Base-by-base conservation (phyloP, 2,888 invertebrate genomes). In the Ceriagrion tenellum region DNA sequence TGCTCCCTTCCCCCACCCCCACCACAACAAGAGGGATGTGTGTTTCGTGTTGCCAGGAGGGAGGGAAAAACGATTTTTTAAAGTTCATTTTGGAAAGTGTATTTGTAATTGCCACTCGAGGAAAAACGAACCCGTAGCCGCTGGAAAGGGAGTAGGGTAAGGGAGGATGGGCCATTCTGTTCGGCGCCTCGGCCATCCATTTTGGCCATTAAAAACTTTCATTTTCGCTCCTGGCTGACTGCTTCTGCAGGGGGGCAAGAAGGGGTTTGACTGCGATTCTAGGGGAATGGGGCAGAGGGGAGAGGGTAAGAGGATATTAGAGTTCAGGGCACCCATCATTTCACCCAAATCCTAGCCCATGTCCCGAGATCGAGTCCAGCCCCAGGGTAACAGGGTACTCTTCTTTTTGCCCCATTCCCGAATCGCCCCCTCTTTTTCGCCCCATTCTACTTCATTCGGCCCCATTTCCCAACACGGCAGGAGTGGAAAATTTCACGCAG, bases 281-380 rank as follows among this genome's bases (percentile, higher is more conserved):
- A 81, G 4, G 23, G 13, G 16, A 35, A 35, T 0, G 12, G 81
- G 30, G 81, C 10, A 10, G 0, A 30, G 35, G 35, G 81, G 81
- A 0, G 16, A 16, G 81, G 16, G 81, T 2, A 8, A n/a, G 4
- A 10, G 69, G n/a, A 0, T 0, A 26, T 26, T 12, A 59, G 20
- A 8, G n/a, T 8, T 26, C 8, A 47, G 8, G n/a, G 26, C n/a
- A 30, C 16, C 35, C 81, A 81, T 35, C 81, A 81, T 81, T 81
- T 35, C 81, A 16, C 35, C 89, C 26, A 55, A 89, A n/a, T 55
- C 55, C 89, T 89, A 13, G 10, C 89, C 55, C 26, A 13, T 26
- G 55, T 55, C 55, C 55, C 55, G 89, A 89, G 55, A 89, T 89
- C 89, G 89, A 89, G 55, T 55, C 89, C 55, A 23, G 89, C 89